These are phyloP conservation scores for Chelonus insularis DNA, from an alignment of 1,140 invertebrate species.

Conservation along the genomic window DNA sequence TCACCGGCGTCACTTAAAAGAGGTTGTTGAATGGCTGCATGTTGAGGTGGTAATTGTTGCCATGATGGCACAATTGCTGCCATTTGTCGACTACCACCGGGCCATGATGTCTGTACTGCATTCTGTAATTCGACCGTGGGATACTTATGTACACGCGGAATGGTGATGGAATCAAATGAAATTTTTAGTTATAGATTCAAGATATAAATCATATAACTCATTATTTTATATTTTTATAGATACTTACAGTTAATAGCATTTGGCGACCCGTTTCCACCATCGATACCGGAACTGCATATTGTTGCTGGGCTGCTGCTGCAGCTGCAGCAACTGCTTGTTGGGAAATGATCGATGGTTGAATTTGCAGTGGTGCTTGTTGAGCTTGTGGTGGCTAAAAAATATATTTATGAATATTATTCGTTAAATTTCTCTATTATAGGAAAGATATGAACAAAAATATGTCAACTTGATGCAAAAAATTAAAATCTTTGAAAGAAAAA, in stretches of 20 bases:
- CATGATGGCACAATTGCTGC: conserved; percentile 86
- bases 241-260: conserved; percentile 68
- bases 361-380: conserved; percentile 62
- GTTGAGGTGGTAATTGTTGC: conserved; percentile 76
- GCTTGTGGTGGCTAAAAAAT: conserved; percentile 50
- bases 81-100: conserved; percentile 74
- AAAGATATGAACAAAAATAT: no score
- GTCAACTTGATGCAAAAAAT: no score
- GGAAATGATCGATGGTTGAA: conserved; percentile 71
- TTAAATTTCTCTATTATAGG: no score
- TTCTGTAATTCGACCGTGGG: conserved; percentile 60
- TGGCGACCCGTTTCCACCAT: conserved; percentile 79
- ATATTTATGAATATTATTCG: no score
- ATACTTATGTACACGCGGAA: conserved; percentile 29
- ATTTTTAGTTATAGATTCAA: no score
- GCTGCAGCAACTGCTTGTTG: conserved; percentile 66
- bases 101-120: conserved; percentile 82
- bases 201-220: no score
- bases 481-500: no score
- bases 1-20: conserved; percentile 70
- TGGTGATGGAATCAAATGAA: not conserved
- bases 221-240: conserved; percentile 2
- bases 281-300: conserved; percentile 87
- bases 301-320: conserved; percentile 69
- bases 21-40: conserved; percentile 74